phyloP scores from a whole-genome alignment of 2,888 invertebrate species.

The Chydorus sphaericus region DNA sequence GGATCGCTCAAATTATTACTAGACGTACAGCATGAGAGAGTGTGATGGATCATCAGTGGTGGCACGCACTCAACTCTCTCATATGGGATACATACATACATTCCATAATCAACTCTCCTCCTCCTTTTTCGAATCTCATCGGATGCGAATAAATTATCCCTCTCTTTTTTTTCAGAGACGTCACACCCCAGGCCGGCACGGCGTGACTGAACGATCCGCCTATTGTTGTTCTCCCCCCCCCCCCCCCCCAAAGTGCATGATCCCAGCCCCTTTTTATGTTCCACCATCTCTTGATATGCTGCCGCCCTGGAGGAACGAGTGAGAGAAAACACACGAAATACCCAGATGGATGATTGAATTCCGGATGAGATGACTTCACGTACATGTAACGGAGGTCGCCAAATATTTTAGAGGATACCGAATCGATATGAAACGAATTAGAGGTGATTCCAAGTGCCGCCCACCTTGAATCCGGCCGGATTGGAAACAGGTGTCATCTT shows the following conservation, averaged over 20 bases:
- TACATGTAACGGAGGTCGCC: too few relatives aligned
- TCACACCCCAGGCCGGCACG: neutral
- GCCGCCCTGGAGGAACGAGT: neutral
- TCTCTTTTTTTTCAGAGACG: too few relatives aligned
- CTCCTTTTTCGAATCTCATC: neutral
- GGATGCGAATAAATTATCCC: constrained; percentile 1
- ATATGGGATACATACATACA: too few relatives aligned
- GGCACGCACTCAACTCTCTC: too few relatives aligned
- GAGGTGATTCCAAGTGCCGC: neutral
- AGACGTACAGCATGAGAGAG: too few relatives aligned
- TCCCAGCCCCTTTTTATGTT: too few relatives aligned
- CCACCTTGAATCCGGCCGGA: neutral
- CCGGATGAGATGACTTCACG: neutral
- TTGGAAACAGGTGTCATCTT: neutral
- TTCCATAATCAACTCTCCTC: too few relatives aligned
- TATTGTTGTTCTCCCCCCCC: neutral
- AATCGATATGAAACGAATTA: neutral
- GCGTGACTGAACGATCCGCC: constrained; percentile 4
- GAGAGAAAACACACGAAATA: neutral
- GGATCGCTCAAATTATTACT: too few relatives aligned
- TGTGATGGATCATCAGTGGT: too few relatives aligned
- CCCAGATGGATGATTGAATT: neutral
- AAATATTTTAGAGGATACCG: neutral
- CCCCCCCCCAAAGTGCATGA: too few relatives aligned
- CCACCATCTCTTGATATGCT: too few relatives aligned